These are phyloP conservation scores for Calliphora vomitoria DNA, from an alignment of 2,888 invertebrate species.

Conservation along the genomic window DNA sequence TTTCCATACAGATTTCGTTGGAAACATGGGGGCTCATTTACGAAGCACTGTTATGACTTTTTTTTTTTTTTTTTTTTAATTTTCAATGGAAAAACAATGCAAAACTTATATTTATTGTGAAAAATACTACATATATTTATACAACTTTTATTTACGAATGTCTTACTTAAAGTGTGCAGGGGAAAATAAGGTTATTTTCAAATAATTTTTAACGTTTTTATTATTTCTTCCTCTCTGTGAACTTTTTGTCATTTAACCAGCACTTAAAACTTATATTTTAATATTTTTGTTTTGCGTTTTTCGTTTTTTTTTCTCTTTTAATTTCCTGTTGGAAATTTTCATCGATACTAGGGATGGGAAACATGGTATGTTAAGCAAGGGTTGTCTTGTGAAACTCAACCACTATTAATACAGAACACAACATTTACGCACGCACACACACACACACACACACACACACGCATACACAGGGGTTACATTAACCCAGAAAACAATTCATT, in stretches of 20 bases:
- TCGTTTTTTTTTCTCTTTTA: constrained; percentile 43
- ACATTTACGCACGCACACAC: constrained; percentile 37
- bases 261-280: constrained; percentile 29
- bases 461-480: neutral
- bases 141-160: neutral
- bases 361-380: constrained; percentile 46
- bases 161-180: neutral
- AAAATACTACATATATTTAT: neutral
- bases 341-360: constrained; percentile 27
- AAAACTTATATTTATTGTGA: neutral
- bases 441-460: neutral
- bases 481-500: constrained; percentile 31
- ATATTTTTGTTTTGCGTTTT: constrained; percentile 35
- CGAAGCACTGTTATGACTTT: neutral
- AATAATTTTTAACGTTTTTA: neutral
- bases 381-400: constrained; percentile 56
- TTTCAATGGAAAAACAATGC: neutral
- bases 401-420: constrained; percentile 38
- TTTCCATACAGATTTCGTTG: neutral
- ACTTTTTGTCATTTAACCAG: constrained; percentile 15
- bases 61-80: neutral
- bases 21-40: neutral
- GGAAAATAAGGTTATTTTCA: neutral
- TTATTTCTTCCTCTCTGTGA: neutral
- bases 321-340: constrained; percentile 56